phyloP scores from a whole-genome alignment of 2,113 vertebrate genomes.

The Gymnobelideus leadbeateri region DNA sequence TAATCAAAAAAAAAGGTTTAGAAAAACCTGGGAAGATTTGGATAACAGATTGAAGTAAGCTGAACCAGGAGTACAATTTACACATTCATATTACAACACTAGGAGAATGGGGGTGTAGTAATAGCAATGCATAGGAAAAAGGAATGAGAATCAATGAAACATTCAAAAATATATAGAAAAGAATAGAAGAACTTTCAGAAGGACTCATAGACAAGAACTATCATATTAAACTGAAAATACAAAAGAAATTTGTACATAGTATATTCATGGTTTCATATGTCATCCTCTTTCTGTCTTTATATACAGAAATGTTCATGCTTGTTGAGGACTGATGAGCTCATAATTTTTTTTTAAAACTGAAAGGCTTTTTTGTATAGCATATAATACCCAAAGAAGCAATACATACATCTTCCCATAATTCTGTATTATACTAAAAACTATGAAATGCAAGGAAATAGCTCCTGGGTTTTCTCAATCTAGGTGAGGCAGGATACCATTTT shows the following conservation, averaged over 20 bases:
- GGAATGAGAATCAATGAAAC: not conserved
- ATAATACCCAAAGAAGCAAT: slow-evolving; percentile 21
- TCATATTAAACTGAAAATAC: not conserved
- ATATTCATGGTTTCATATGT: not conserved
- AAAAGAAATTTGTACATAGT: not conserved
- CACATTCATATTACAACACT: not conserved
- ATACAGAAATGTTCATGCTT: not conserved
- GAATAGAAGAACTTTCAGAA: not conserved
- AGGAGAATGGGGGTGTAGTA: not conserved
- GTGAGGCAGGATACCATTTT: not conserved
- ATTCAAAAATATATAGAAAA: not conserved
- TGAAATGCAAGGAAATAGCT: slow-evolving; percentile 2
- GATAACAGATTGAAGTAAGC: not conserved
- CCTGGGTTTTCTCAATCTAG: not conserved
- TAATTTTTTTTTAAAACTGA: not conserved
- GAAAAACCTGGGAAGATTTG: not conserved
- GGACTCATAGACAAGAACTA: not conserved
- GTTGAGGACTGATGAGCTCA: not conserved
- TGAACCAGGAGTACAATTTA: not conserved
- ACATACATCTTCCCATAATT: not conserved
- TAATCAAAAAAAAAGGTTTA: not conserved
- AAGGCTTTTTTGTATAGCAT: slow-evolving; percentile 2
- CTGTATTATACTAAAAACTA: not conserved
- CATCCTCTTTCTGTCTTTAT: not conserved
- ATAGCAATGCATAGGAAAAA: not conserved